Evolutionary conservation across 1,140 invertebrate species (phyloP).

Genomic region (Tenebrio molitor): DNA sequence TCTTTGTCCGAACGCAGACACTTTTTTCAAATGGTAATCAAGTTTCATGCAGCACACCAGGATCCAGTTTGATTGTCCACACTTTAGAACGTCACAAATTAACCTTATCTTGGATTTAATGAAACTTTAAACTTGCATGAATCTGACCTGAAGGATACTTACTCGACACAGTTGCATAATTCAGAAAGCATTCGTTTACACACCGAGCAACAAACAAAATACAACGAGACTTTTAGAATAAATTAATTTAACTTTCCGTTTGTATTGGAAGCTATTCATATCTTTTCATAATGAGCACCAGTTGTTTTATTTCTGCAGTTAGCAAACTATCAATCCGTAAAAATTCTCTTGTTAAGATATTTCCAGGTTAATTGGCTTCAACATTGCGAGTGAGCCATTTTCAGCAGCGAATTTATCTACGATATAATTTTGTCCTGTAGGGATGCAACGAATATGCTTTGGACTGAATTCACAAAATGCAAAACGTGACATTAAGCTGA

Average conservation of each 20-base stretch:
- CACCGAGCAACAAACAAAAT: too few relatives aligned
- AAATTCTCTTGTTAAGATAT: background rate
- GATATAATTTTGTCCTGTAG: background rate
- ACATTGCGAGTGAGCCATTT: background rate
- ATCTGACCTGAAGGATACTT: too few relatives aligned
- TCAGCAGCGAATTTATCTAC: background rate
- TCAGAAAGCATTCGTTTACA: too few relatives aligned
- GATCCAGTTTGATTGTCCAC: background rate
- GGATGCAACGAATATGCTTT: background rate
- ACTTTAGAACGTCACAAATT: background rate
- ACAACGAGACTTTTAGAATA: too few relatives aligned
- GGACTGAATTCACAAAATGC: conserved; percentile 26
- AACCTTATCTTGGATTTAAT: too few relatives aligned
- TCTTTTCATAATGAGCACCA: too few relatives aligned
- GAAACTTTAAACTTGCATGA: too few relatives aligned
- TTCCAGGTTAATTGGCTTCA: background rate
- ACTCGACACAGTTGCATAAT: too few relatives aligned
- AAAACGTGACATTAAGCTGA: conserved; percentile 24
- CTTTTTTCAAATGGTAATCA: conserved; percentile 1
- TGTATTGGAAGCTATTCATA: too few relatives aligned
- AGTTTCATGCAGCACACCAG: background rate
- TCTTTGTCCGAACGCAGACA: background rate
- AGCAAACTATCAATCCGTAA: too few relatives aligned
- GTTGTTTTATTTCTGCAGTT: too few relatives aligned
- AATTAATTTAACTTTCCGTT: too few relatives aligned